These are phyloP conservation scores for Willisornis vidua DNA, from an alignment of 2,113 vertebrate genomes.

Conservation along the genomic window DNA sequence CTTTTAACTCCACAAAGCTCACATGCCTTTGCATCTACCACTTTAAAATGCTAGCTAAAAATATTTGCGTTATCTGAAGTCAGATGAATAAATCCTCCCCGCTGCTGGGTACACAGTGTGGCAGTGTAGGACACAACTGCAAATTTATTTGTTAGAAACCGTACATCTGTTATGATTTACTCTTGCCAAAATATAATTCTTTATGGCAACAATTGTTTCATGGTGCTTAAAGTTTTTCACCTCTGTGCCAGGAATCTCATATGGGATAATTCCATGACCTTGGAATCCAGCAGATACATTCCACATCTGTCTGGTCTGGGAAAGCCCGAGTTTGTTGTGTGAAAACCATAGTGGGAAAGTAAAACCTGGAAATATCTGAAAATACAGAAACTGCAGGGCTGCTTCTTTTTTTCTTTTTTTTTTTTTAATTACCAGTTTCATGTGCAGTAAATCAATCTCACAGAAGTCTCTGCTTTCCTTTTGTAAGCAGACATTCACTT, in stretches of 20 bases:
- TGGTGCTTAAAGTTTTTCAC: slow-evolving; percentile 69
- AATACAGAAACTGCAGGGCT: neutral
- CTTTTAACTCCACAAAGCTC: slow-evolving; percentile 3
- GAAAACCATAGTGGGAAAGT: slow-evolving; percentile 68
- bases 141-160: slow-evolving; percentile 62
- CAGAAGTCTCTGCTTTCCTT: neutral
- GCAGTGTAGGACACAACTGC: slow-evolving; percentile 33
- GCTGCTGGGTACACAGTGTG: neutral
- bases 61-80: slow-evolving; percentile 56
- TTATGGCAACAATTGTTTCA: slow-evolving; percentile 70
- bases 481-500: neutral
- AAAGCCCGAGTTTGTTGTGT: slow-evolving; percentile 75
- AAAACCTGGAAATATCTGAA: slow-evolving; percentile 65
- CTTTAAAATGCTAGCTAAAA: slow-evolving; percentile 56
- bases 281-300: slow-evolving; percentile 84
- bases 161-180: slow-evolving; percentile 66
- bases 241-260: slow-evolving; percentile 74
- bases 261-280: slow-evolving; percentile 82
- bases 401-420: neutral
- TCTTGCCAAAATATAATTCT: slow-evolving; percentile 72
- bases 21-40: slow-evolving; percentile 5
- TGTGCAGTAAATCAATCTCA: slow-evolving; percentile 31
- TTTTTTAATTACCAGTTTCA: neutral
- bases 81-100: slow-evolving; percentile 28
- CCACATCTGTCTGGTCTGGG: slow-evolving; percentile 85